Base-by-base conservation (phyloP, 2,113 vertebrate genomes). In the Numenius arquata region DNA sequence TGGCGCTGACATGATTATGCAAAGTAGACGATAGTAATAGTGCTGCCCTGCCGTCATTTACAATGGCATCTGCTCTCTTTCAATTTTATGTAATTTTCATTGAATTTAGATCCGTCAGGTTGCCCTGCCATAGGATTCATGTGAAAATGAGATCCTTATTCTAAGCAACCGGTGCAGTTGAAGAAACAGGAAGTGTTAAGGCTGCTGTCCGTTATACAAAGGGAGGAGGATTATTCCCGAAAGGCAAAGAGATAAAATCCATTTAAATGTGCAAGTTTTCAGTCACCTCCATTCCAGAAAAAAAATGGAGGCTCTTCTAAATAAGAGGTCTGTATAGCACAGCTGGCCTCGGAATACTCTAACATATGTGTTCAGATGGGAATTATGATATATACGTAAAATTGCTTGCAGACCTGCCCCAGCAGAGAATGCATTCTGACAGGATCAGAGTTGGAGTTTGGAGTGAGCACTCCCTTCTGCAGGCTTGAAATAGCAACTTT, bases 71-170 rank as follows among this genome's bases (percentile, higher is more conserved):
- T 93, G 74, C 63, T 95, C 50, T 88, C 55, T 83, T 92, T 95
- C 95, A 82, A 89, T 96, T 96, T 85, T 32, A 72, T 50, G 59
- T 23, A 50, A 95, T 95, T 96, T 95, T 62, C 73, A 47, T 53
- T 62, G 89, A 76, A 93, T 95, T 95, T 79, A 85, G 62, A 67
- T 76, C 81, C 6, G 6, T 91, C 81, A 91, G 53, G 67, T 88
- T 89, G 81, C 77, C 81, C 59, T 96, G 88, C 74, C 90, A 62
- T 1, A 72, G 55, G 45, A 89, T 52, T 43, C 55, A 25, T 79
- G 84, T 32, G 87, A 91, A 95, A 96, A 91, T 91, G 67, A 91
- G 67, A 88, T 70, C 84, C 80, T 88, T 53, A 53, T 34, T 85
- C 74, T 30, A 48, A 70, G 36, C 36, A 84, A 81, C 47, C 16